Percentiles rank a stretch among this genome's conserved stretches.
Evolutionary conservation across 2,888 invertebrate species (phyloP).

Genomic region (Syritta pipiens): DNA sequence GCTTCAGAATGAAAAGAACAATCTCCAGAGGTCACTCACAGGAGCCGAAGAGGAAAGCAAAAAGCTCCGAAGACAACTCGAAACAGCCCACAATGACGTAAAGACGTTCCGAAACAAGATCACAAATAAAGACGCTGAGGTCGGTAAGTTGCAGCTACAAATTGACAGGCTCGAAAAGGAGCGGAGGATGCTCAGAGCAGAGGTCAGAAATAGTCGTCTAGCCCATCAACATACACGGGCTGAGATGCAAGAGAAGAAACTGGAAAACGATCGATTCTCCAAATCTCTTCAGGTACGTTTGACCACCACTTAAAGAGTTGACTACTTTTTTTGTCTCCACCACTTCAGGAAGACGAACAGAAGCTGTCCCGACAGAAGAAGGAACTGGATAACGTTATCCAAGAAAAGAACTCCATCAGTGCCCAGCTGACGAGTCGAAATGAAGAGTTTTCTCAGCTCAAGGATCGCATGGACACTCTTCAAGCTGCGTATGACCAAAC

Average conservation of each 20-base stretch:
- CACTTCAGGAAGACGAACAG: constrained; percentile 83
- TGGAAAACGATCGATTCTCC: constrained; percentile 81
- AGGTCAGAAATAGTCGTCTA: constrained; percentile 77
- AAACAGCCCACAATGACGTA: constrained; percentile 80
- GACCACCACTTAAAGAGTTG: not conserved
- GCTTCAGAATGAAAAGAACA: constrained; percentile 87
- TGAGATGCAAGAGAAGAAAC: constrained; percentile 77
- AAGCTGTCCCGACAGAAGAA: constrained; percentile 85
- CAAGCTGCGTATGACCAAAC: constrained; percentile 89
- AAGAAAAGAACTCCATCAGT: constrained; percentile 90
- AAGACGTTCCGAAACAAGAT: constrained; percentile 84
- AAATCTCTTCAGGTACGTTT: constrained; percentile 83
- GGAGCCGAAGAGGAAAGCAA: constrained; percentile 84
- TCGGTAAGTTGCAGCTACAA: constrained; percentile 85
- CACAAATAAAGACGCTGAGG: constrained; percentile 85
- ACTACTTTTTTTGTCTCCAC: not conserved
- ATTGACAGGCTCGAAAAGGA: constrained; percentile 86
- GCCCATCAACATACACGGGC: constrained; percentile 77
- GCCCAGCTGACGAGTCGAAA: constrained; percentile 90
- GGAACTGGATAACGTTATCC: constrained; percentile 86
- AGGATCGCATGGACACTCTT: constrained; percentile 89
- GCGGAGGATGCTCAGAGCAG: constrained; percentile 83
- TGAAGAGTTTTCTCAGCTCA: constrained; percentile 88
- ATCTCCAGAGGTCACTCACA: constrained; percentile 86
- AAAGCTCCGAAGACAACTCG: constrained; percentile 87